Evolutionary conservation across 2,888 invertebrate species (phyloP).

Genomic region (Lasioglossum marginatum): DNA sequence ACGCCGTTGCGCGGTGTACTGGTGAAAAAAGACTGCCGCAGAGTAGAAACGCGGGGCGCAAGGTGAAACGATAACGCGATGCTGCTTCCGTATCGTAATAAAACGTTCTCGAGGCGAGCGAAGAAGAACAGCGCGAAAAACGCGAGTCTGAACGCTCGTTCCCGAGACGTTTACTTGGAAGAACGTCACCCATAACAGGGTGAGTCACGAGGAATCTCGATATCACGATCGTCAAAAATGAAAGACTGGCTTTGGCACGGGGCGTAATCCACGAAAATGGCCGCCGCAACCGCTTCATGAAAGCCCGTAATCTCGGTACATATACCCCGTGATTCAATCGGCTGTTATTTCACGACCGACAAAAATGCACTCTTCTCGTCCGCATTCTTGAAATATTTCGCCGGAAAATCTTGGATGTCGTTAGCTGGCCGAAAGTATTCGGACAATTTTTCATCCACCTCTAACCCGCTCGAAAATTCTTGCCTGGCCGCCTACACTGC

Average conservation of each 20-base stretch:
- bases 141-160: not conserved
- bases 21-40: not conserved
- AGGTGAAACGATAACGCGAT: slow-evolving; percentile 59
- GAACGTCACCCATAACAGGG: not conserved
- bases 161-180: not conserved
- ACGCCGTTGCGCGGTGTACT: not conserved
- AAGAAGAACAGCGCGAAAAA: slow-evolving; percentile 24
- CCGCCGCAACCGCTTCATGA: not conserved
- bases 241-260: not conserved
- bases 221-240: not conserved
- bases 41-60: not conserved
- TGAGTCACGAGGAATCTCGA: slow-evolving; percentile 9
- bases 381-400: not conserved
- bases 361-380: not conserved
- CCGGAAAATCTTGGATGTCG: not conserved
- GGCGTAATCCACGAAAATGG: not conserved
- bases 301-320: not conserved
- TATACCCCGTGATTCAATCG: not conserved
- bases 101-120: slow-evolving; percentile 55
- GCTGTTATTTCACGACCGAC: not conserved
- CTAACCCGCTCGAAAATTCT: not conserved
- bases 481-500: not conserved
- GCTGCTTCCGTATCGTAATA: slow-evolving; percentile 64
- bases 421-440: not conserved
- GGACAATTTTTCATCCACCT: slow-evolving; percentile 22